Base-by-base conservation (phyloP, 1,140 invertebrate genomes). In the Procambarus clarkii region DNA sequence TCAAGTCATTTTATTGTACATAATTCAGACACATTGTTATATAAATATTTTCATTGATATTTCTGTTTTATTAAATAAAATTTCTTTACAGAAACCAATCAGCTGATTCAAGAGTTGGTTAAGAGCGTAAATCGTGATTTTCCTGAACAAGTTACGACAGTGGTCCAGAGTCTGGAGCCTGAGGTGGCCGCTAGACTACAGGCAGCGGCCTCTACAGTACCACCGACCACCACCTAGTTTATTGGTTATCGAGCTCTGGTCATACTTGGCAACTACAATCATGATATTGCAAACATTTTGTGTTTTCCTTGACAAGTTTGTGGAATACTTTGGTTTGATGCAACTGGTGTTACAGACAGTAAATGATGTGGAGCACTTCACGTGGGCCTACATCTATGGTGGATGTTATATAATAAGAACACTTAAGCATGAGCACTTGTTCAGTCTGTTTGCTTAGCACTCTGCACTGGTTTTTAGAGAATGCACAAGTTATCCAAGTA, bases 111-210 rank as follows among this genome's bases (percentile, higher is more conserved):
- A 18, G 95, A 95, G 50, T 95, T 96, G 44, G 87, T 92, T 77
- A 92, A 96, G 15, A 95, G 95, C 50, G 94, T 95, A 64, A 95
- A 95, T 44, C 94, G 94, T 90, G 95, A 96, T 92, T 96, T 96
- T 93, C 94, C 95, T 0, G 94, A 95, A 24, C 95, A 96, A 86
- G 96, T 96, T 93, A 94, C 94, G 5, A 94, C 94, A 0, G 34
- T 92, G 24, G 24, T 86, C 50, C 80, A 89, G 18, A 89, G 54
- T 50, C 64, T 92, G 44, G 81, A 89, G 60, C 80, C 92, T 50
- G 92, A 90, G 74, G 45, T 92, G 60, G 81, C 48, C n/a, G 89
- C 82, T 3, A 58, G 82, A 48, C 45, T 91, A 18, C 74, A 91
- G 48, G 89, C 89, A 15, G 89, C 89, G 24, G 76, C 50, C 1